Conservation (phyloP, 2,888 invertebrate species). For the Drosophila recens region DNA sequence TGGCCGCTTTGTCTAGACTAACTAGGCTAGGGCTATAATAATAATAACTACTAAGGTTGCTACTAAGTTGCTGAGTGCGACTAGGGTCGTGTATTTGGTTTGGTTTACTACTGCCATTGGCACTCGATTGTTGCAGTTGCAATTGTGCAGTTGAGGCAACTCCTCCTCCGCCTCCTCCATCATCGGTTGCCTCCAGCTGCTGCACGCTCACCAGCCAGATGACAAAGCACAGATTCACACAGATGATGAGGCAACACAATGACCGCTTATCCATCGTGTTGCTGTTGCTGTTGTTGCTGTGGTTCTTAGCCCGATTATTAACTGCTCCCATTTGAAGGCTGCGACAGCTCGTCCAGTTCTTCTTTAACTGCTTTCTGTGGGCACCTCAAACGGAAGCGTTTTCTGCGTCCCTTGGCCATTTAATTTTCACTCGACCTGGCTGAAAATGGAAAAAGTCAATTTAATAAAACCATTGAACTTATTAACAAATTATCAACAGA, state of each 20-base stretch:
- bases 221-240: slow-evolving; percentile 83
- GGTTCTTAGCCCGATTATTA: slow-evolving; percentile 37
- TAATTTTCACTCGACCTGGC: slow-evolving; percentile 55
- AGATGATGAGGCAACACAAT: slow-evolving; percentile 83
- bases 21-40: slow-evolving; percentile 58
- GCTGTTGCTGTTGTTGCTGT: slow-evolving; percentile 3
- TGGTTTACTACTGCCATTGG: slow-evolving; percentile 66
- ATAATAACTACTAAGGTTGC: slow-evolving; percentile 57
- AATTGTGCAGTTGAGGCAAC: slow-evolving; percentile 3
- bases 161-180: slow-evolving; percentile 18
- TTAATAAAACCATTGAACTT: slow-evolving; percentile 6
- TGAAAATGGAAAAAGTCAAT: slow-evolving; percentile 16
- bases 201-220: slow-evolving; percentile 85
- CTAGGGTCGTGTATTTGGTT: slow-evolving; percentile 74
- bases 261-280: slow-evolving; percentile 84
- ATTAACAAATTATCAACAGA: slow-evolving; percentile 22
- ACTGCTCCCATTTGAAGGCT: slow-evolving; percentile 41
- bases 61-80: slow-evolving; percentile 65
- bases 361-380: slow-evolving; percentile 40
- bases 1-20: slow-evolving; percentile 49
- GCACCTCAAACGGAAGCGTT: slow-evolving; percentile 72
- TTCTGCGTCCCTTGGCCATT: slow-evolving; percentile 76
- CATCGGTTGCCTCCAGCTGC: slow-evolving; percentile 71
- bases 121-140: slow-evolving; percentile 49
- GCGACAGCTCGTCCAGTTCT: slow-evolving; percentile 22